Evolutionary conservation across 2,113 vertebrate species (phyloP), one percentile per base, ranked within the genome.

Genomic region (Brachyhypopomus gauderio): DNA sequence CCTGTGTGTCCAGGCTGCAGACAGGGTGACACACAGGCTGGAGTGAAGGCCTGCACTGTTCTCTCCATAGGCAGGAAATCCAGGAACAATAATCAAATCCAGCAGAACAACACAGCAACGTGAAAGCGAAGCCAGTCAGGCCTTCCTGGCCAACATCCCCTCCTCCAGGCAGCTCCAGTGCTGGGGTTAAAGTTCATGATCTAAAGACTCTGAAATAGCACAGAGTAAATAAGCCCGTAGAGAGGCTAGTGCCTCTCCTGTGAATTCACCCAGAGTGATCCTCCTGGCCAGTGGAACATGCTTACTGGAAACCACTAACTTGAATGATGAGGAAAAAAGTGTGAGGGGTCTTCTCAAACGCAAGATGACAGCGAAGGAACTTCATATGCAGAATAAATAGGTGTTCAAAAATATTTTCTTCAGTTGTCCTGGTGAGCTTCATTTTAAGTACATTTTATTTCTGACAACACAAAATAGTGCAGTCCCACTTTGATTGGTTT

Each of bases 161-260:
- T 25, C 56, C 14, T 17, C 63, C 60, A 58, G 59, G 41, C 48
- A 45, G 4, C 69, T 64, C 45, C 62, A 77, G 73, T 20, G n/a
- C 58, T 69, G 45, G 59, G 72, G 27, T 30, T 27, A 55, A 75
- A 78, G 81, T 75, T 59, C 62, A 72, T 79, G 58, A 72, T 69
- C 69, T 67, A 63, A 78, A 76, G 55, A 38, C 67, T 84, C 77
- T 82, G 60, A 60, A 84, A 86, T 56, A 86, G 84, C 79, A 84
- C 82, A 76, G 45, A 45, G 72, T 84, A 86, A 86, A 82, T 76
- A 77, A 70, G 19, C 45, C 41, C 1, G 6, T 66, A 74, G 34
- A 69, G 45, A 30, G 60, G 27, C 27, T 23, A 0, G 23, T 60
- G 38, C 63, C 63, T 73, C 56, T 59, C 41, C 60, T 74, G 41